phyloP scores from a whole-genome alignment of 2,888 invertebrate genomes.

The Mechanitis mazaeus region DNA sequence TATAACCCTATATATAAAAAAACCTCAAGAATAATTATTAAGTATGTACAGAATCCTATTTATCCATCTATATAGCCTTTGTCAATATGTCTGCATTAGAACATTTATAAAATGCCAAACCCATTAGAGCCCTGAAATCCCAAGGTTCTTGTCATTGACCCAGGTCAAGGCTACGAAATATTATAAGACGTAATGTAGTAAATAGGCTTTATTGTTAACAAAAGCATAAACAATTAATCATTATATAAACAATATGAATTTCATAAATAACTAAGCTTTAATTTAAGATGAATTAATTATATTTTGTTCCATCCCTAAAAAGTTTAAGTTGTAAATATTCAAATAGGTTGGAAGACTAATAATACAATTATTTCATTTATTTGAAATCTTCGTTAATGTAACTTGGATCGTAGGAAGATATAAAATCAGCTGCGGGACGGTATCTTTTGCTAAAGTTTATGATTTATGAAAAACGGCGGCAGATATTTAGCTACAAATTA shows the following conservation, averaged over 20 bases:
- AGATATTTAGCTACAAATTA: conserved; percentile 5
- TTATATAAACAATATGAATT: too few relatives aligned
- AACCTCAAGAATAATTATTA: too few relatives aligned
- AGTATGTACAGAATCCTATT: too few relatives aligned
- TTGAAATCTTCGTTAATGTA: not conserved
- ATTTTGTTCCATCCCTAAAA: too few relatives aligned
- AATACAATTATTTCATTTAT: too few relatives aligned
- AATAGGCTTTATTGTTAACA: not conserved
- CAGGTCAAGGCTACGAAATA: not conserved
- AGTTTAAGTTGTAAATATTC: too few relatives aligned
- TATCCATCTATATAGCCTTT: not conserved
- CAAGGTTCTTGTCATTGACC: conserved; percentile 10
- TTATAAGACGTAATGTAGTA: not conserved
- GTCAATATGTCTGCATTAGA: conserved; percentile 1
- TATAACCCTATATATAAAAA: too few relatives aligned
- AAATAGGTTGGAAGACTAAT: too few relatives aligned
- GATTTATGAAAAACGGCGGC: conserved; percentile 7
- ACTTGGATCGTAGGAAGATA: not conserved
- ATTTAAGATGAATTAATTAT: too few relatives aligned
- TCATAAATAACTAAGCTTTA: too few relatives aligned
- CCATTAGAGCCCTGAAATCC: conserved; percentile 17
- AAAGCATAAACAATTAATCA: not conserved
- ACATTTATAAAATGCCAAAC: conserved; percentile 11
- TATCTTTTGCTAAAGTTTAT: conserved; percentile 3
- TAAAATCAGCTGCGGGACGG: not conserved